Evolutionary conservation across 2,113 vertebrate species (phyloP).

Genomic region (Rhinichthys klamathensis): DNA sequence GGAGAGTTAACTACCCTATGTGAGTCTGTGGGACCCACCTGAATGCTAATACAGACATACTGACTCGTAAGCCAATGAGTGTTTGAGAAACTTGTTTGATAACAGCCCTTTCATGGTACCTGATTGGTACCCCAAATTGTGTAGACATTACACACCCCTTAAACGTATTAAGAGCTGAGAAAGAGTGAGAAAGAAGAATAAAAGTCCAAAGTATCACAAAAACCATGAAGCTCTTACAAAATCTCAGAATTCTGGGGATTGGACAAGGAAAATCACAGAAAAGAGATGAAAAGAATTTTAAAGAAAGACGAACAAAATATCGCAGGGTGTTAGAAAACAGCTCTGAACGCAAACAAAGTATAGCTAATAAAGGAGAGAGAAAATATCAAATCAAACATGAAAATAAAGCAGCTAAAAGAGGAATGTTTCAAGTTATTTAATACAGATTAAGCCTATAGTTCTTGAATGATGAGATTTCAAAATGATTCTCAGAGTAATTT

Average conservation of each 20-base stretch:
- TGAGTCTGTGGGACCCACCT: background rate
- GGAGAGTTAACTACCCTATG: background rate
- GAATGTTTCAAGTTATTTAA: background rate
- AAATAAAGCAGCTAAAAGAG: no score
- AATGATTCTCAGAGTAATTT: background rate
- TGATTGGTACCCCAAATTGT: background rate
- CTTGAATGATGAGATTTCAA: background rate
- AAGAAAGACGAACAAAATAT: background rate
- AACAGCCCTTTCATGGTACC: no score
- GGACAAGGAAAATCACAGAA: background rate
- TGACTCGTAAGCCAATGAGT: background rate
- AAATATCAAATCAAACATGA: background rate
- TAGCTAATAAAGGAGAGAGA: background rate
- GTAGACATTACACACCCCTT: background rate
- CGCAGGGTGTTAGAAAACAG: background rate
- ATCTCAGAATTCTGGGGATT: background rate
- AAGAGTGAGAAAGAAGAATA: background rate
- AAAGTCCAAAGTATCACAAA: background rate
- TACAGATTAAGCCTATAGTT: background rate
- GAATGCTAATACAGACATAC: background rate
- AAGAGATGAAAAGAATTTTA: background rate
- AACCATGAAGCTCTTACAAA: conserved; percentile 1
- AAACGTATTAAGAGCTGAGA: background rate
- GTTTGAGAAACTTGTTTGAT: background rate
- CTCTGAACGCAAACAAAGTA: background rate